These are phyloP conservation scores for Metridium senile DNA, from an alignment of 92 coral and sea anemone species.

Conservation along the genomic window DNA sequence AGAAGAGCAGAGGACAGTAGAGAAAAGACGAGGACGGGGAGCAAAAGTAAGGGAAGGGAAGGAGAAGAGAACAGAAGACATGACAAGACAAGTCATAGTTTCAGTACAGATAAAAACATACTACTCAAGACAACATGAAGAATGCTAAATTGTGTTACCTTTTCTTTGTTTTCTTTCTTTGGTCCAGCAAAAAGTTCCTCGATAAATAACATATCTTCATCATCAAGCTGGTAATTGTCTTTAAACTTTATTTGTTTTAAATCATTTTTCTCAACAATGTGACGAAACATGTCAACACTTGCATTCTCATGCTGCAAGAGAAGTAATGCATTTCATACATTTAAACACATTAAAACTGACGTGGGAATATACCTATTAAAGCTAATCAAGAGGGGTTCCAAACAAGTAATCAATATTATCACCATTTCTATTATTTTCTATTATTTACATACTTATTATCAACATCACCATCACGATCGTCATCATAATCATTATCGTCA, in stretches of 20 bases:
- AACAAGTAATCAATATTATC: too few species aligned
- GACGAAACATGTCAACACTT: conserved; percentile 80
- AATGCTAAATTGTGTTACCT: conserved; percentile 1
- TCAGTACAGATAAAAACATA: too few species aligned
- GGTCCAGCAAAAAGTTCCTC: conserved; percentile 81
- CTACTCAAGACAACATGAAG: too few species aligned
- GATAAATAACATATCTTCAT: conserved; percentile 66
- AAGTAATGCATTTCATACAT: not conserved
- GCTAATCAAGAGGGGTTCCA: not conserved
- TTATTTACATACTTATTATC: not conserved
- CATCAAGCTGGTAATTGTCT: conserved; percentile 48
- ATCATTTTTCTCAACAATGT: conserved; percentile 67
- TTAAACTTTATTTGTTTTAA: conserved; percentile 57
- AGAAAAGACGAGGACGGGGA: not conserved
- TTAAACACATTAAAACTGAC: not conserved
- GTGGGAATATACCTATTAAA: not conserved
- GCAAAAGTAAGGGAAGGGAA: not conserved
- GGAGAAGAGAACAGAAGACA: not conserved
- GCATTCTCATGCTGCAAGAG: conserved; percentile 76
- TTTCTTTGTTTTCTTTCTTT: conserved; percentile 29
- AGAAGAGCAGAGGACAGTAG: not conserved
- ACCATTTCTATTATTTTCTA: too few species aligned
- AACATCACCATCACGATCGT: not conserved
- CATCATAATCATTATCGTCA: not conserved
- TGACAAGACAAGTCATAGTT: too few species aligned